Evolutionary conservation across 2,797 vertebrate genomes (phyloP).

Genomic region (Crocidura indochinensis): DNA sequence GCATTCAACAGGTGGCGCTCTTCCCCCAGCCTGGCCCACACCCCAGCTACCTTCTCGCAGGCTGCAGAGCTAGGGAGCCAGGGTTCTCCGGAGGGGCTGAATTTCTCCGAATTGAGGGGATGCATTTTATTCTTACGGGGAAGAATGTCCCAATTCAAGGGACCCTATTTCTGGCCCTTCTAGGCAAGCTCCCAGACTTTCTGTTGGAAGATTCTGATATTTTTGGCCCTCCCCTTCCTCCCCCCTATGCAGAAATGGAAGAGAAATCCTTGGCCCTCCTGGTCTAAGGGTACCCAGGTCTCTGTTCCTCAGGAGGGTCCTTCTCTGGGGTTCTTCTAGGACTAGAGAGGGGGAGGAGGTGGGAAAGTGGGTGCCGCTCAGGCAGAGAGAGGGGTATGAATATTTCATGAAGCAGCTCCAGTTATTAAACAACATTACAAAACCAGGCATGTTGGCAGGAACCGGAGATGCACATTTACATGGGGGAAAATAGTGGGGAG

Average conservation of each 20-base stretch:
- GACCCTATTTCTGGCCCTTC: not conserved
- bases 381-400: slow-evolving; percentile 72
- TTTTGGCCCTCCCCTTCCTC: fast-evolving
- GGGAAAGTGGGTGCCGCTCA: slow-evolving; percentile 52
- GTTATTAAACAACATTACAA: slow-evolving; percentile 83
- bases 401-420: slow-evolving; percentile 82
- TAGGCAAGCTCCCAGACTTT: not conserved
- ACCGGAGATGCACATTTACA: slow-evolving; percentile 77
- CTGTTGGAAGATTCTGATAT: not conserved
- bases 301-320: not conserved
- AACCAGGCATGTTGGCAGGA: slow-evolving; percentile 79
- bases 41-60: not conserved
- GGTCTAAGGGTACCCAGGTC: not conserved
- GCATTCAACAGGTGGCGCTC: slow-evolving; percentile 85
- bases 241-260: no score
- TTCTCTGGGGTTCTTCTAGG: not conserved
- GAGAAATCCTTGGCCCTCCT: no score
- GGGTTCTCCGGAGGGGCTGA: not conserved
- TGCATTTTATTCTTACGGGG: not conserved
- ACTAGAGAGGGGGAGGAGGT: slow-evolving; percentile 52
- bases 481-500: slow-evolving; percentile 58
- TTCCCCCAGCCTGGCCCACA: slow-evolving; percentile 67
- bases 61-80: not conserved
- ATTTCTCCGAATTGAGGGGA: not conserved
- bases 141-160: not conserved